Base-by-base conservation (phyloP, 2,113 vertebrate species). In the Tauraco erythrolophus region DNA sequence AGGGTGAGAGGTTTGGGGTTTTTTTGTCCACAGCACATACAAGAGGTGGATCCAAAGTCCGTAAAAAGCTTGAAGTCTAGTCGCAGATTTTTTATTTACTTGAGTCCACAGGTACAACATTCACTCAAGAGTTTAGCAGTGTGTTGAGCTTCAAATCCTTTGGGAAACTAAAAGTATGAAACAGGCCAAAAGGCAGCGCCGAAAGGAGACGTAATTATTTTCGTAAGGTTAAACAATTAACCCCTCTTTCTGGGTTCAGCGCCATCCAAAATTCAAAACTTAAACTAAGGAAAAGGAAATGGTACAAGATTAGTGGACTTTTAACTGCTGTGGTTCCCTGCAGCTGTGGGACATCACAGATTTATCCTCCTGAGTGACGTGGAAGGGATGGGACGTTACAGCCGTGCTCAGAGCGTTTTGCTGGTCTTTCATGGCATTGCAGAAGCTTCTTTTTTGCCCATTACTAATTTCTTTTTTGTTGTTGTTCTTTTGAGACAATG, bases 171-270 rank as follows among this genome's bases (percentile, higher is more conserved):
- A 70, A 85, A 89, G n/a, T 64, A 60, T 4, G 4, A 57, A n/a
- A 21, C 24, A 43, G 48, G 27, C 24, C 35, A 45, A 90, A 76
- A 84, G 48, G 25, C 56, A 60, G 8, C 0, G 0, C 41, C 31
- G 37, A 54, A 87, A 61, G 54, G 54, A 58, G 39, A 25, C 10
- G 2, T 62, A 64, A 50, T 78, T 89, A 41, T 60, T 89, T 95
- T 93, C 71, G 12, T 78, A 41, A 81, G 18, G n/a, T 87, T 85
- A 60, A 95, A 72, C 53, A 71, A 68, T 92, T 88, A 82, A 84
- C 33, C 23, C 10, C 15, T 82, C 35, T 28, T 84, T 87, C 84
- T 94, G 71, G 60, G 68, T 71, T 79, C 60, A 71, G 51, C 3
- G 4, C 19, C n/a, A 58, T 57, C 16, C 61, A 54, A 43, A 91